A percentile compares a stretch with the other conserved stretches of the same genome.
Conservation (phyloP, 2,113 vertebrate genomes). For the Chaetodon trifascialis region DNA sequence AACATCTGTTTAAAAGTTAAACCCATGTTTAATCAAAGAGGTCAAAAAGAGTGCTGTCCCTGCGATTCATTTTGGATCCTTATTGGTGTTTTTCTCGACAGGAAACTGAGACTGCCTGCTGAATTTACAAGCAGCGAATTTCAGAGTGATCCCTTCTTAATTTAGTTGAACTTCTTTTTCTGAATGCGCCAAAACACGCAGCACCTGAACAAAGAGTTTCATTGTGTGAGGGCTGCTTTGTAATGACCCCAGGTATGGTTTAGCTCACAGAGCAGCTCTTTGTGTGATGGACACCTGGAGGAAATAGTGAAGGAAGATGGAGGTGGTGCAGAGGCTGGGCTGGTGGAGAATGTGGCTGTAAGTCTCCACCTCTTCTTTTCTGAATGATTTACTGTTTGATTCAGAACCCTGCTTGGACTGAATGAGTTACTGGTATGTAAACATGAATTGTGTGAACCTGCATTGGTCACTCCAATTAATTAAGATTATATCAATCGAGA, state of each 20-base stretch:
- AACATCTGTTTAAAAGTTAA: neutral
- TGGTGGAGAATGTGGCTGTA: slow-evolving; percentile 53
- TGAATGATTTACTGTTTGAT: slow-evolving; percentile 27
- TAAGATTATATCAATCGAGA: neutral
- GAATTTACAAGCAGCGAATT: slow-evolving; percentile 42
- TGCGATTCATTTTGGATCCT: neutral
- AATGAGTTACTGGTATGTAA: slow-evolving; percentile 27
- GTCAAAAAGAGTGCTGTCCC: neutral
- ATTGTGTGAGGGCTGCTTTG: slow-evolving; percentile 36
- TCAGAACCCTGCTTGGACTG: neutral
- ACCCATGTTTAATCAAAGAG: neutral
- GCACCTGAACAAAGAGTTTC: slow-evolving; percentile 31
- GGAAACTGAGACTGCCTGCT: slow-evolving; percentile 12
- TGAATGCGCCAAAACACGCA: slow-evolving; percentile 11
- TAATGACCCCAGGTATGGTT: slow-evolving; percentile 45
- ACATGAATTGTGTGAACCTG: slow-evolving; percentile 17
- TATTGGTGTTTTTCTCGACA: slow-evolving; percentile 5
- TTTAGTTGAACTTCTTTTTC: slow-evolving; percentile 33
- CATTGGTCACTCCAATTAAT: slow-evolving; percentile 1
- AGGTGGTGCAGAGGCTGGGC: slow-evolving; percentile 43
- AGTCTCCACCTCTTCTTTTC: slow-evolving; percentile 13
- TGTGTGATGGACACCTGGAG: slow-evolving; percentile 70
- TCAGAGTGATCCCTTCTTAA: neutral
- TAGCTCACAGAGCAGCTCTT: slow-evolving; percentile 58
- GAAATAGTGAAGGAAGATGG: slow-evolving; percentile 58